These are phyloP conservation scores for Apostichopus californicus DNA, from an alignment of 35 echinoderm and acorn worm species.

Conservation along the genomic window DNA sequence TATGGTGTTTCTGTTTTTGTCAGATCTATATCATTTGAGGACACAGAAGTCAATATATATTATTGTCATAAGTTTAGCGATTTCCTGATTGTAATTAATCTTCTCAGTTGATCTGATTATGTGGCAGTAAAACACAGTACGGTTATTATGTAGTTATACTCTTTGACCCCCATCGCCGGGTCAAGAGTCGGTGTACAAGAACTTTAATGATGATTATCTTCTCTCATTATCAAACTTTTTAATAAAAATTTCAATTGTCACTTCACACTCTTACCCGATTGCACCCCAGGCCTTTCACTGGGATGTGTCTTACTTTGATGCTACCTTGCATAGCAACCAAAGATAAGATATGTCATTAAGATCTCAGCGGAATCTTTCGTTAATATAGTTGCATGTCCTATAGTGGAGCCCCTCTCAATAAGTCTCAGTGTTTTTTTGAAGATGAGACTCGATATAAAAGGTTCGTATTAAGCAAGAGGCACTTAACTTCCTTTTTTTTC, in stretches of 20 bases:
- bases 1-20: no score
- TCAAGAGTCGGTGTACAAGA: no score
- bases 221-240: neutral
- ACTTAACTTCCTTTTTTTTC: neutral
- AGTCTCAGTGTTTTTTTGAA: constrained; percentile 11
- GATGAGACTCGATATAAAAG: constrained; percentile 14
- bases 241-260: constrained; percentile 20
- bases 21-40: no score
- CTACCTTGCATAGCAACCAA: constrained; percentile 8
- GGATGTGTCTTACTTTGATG: neutral
- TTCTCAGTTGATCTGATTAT: no score
- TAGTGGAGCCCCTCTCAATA: neutral
- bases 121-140: no score
- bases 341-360: constrained; percentile 16
- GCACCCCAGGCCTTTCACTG: neutral
- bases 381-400: neutral
- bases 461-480: constrained; percentile 15
- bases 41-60: no score
- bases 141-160: no score
- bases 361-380: neutral
- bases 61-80: no score
- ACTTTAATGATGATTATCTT: no score
- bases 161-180: no score
- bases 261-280: neutral
- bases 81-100: no score